phyloP scores from a whole-genome alignment of 2,113 vertebrate species.

The Sialia sialis region DNA sequence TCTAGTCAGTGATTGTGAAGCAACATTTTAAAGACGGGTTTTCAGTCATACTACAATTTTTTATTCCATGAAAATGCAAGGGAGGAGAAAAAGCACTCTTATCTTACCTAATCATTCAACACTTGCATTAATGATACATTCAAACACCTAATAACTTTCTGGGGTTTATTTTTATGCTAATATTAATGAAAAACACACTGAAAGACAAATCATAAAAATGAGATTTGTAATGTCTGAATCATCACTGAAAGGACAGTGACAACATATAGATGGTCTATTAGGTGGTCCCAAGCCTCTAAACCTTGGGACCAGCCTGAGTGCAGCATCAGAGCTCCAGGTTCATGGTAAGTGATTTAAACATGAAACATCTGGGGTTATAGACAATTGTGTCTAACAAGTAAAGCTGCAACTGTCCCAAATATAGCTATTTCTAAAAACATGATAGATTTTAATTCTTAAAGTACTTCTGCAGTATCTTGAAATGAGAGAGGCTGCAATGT shows the following conservation, averaged over 20 bases:
- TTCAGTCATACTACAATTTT: background rate
- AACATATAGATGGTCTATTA: background rate
- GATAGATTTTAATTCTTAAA: background rate
- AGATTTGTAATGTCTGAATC: background rate
- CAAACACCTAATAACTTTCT: background rate
- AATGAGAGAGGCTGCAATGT: background rate
- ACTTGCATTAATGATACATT: background rate
- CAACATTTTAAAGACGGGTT: background rate
- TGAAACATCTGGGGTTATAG: background rate
- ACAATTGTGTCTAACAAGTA: background rate
- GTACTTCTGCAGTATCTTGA: background rate
- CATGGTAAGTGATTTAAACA: background rate
- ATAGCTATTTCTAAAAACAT: background rate
- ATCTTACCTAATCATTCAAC: background rate
- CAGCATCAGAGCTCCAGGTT: background rate
- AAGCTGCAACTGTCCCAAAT: background rate
- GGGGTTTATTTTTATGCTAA: background rate
- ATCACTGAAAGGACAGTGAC: background rate
- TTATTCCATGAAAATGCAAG: background rate
- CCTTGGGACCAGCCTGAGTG: background rate
- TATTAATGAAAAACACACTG: background rate
- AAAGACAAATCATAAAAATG: background rate
- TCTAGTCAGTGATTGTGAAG: constrained; percentile 1
- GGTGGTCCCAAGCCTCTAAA: background rate
- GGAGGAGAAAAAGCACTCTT: background rate